Base-by-base conservation (phyloP, 2,888 invertebrate genomes). In the Galeopsomyia nigrocyanea region DNA sequence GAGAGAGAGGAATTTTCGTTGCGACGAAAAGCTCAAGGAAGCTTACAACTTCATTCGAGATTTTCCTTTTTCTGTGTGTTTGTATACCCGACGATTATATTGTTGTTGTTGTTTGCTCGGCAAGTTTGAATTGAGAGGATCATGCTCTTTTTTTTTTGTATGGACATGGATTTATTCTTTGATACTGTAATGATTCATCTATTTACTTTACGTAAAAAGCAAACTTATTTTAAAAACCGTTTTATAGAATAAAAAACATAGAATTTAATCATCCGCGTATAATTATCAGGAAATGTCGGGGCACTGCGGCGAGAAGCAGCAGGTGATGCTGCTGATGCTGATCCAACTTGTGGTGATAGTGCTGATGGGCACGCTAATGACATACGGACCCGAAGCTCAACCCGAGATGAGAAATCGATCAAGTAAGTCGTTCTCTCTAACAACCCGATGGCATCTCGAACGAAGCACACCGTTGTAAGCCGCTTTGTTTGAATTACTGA, bases 271-370 rank as follows among this genome's bases (percentile, higher is more conserved):
- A 60, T 17, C 7, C n/a, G 17, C 7, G 19, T 17, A 53, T n/a
- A 51, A 51, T 17, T 17, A 17, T n/a, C 76, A 81, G 81, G 78
- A 68, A 72, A 81, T 81, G 80, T 77, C 78, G 56, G 72, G 74
- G 6, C 19, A 71, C 31, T 70, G 66, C 57, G 74, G 74, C 13
- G 73, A 71, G 31, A 84, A 82, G 76, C 81, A 80, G 76, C 82
- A 83, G 75, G 80, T 87, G 83, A 79, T 88, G 76, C 83, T 85
- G 79, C 86, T 89, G 76, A 84, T 89, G 80, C 80, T 86, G 78
- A 83, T 88, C 79, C 88, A 89, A 86, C 85, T 89, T 82, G 81
- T 88, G 78, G 81, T 89, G 78, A 84, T 89, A 77, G 85, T 87
- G 77, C 81, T 89, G 79, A 89, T 88, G 85, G 88, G 88, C 80